Percentiles rank a stretch among this genome's conserved stretches.
Conservation (phyloP, 2,888 invertebrate genomes). For the Megamerina dolium region DNA sequence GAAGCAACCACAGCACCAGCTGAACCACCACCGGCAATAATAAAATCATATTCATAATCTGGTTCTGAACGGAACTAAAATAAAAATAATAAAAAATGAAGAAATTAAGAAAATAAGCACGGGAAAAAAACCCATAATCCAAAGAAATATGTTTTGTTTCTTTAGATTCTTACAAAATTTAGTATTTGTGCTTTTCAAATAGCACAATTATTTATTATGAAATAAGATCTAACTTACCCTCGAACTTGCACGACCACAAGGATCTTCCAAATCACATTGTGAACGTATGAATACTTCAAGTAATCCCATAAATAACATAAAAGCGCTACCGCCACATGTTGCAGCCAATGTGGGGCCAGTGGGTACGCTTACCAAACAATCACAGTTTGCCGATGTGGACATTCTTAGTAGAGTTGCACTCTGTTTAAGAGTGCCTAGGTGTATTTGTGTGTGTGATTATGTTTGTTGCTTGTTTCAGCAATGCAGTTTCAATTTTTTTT, state of each 20-base stretch:
- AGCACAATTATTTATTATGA: too few species aligned
- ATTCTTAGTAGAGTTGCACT: conserved; percentile 26
- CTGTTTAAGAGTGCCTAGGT: conserved; percentile 1
- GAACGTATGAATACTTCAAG: conserved; percentile 79
- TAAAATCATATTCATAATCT: conserved; percentile 49
- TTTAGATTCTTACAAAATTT: too few species aligned
- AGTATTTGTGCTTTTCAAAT: too few species aligned
- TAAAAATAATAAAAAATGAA: not conserved
- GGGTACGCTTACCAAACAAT: conserved; percentile 72
- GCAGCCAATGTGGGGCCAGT: conserved; percentile 77
- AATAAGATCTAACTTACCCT: conserved; percentile 30
- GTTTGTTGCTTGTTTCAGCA: not conserved
- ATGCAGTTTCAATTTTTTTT: not conserved
- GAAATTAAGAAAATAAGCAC: not conserved
- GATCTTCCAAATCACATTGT: conserved; percentile 83
- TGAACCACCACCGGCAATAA: conserved; percentile 48
- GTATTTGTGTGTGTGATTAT: not conserved
- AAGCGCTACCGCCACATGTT: conserved; percentile 77
- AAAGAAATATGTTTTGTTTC: too few species aligned
- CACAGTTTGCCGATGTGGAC: conserved; percentile 54
- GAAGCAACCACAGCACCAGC: conserved; percentile 48
- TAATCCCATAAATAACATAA: conserved; percentile 86
- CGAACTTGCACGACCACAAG: conserved; percentile 68
- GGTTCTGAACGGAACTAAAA: conserved; percentile 47
- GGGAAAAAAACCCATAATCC: too few species aligned